Percentiles rank a stretch among this genome's conserved stretches.
phyloP scores from a whole-genome alignment of 2,888 invertebrate genomes.

The Pterostichus madidus region DNA sequence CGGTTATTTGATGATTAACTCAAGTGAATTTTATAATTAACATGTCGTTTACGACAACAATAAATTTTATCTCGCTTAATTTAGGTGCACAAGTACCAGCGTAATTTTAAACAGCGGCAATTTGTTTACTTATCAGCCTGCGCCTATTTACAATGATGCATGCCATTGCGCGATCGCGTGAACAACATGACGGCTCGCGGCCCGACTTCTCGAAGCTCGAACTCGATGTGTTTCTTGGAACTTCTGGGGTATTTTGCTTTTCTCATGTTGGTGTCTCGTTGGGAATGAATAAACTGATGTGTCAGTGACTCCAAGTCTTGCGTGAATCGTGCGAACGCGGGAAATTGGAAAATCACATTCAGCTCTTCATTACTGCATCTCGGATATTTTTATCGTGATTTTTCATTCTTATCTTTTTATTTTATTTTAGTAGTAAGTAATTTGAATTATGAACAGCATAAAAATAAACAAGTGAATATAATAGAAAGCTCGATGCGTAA shows the following conservation, averaged over 20 bases:
- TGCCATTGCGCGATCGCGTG: constrained; percentile 35
- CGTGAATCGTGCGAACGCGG: not conserved
- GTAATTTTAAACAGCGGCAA: constrained; percentile 43
- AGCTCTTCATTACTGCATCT: not conserved
- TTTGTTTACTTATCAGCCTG: constrained; percentile 51
- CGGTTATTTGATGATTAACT: constrained; percentile 57
- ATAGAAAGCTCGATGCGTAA: no score
- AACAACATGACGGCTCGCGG: not conserved
- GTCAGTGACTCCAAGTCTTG: constrained; percentile 21
- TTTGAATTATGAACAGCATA: no score
- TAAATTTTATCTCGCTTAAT: constrained; percentile 64
- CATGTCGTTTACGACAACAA: constrained; percentile 62
- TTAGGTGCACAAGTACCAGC: constrained; percentile 50
- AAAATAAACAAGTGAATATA: no score
- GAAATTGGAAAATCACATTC: not conserved
- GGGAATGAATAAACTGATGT: constrained; percentile 31
- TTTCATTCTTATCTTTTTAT: not conserved
- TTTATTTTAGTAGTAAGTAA: no score
- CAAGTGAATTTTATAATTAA: constrained; percentile 62
- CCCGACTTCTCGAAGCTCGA: not conserved
- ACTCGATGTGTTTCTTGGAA: constrained; percentile 6
- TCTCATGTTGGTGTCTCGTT: constrained; percentile 21
- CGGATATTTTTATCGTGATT: not conserved
- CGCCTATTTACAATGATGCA: constrained; percentile 20
- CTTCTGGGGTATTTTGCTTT: constrained; percentile 26